Percentiles rank a stretch among this genome's conserved stretches.
These are phyloP conservation scores for Mythimna albipuncta DNA, from an alignment of 2,888 invertebrate species.

Conservation along the genomic window DNA sequence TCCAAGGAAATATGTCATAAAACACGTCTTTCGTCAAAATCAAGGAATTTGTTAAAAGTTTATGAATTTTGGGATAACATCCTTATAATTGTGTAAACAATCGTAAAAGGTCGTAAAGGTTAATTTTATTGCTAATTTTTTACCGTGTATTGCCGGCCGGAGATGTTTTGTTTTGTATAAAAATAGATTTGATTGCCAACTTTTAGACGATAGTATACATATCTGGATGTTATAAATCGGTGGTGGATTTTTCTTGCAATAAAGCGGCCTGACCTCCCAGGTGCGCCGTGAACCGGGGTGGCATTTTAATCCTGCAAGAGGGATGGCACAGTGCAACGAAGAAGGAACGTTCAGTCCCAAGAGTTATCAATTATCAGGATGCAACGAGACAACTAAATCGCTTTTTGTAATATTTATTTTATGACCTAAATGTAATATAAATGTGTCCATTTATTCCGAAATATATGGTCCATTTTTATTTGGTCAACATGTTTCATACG, in stretches of 20 bases:
- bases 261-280: slow-evolving; percentile 72
- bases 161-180: too few relatives aligned
- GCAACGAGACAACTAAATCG: slow-evolving; percentile 28
- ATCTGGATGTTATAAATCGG: slow-evolving; percentile 21
- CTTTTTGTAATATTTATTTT: slow-evolving; percentile 25
- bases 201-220: neutral
- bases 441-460: neutral
- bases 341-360: slow-evolving; percentile 64
- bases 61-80: too few relatives aligned
- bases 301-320: slow-evolving; percentile 77
- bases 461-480: neutral
- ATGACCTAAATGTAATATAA: neutral
- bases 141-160: too few relatives aligned
- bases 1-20: too few relatives aligned
- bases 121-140: too few relatives aligned
- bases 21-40: too few relatives aligned
- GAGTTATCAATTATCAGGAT: slow-evolving; percentile 71
- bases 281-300: slow-evolving; percentile 68
- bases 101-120: too few relatives aligned
- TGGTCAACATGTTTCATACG: neutral
- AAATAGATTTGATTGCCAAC: too few relatives aligned
- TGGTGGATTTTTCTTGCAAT: slow-evolving; percentile 61
- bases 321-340: slow-evolving; percentile 69
- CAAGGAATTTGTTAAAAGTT: too few relatives aligned
- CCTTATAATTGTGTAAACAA: too few relatives aligned